These are phyloP conservation scores for Pinctada fucata DNA, from an alignment of 2,888 invertebrate genomes.

Conservation along the genomic window DNA sequence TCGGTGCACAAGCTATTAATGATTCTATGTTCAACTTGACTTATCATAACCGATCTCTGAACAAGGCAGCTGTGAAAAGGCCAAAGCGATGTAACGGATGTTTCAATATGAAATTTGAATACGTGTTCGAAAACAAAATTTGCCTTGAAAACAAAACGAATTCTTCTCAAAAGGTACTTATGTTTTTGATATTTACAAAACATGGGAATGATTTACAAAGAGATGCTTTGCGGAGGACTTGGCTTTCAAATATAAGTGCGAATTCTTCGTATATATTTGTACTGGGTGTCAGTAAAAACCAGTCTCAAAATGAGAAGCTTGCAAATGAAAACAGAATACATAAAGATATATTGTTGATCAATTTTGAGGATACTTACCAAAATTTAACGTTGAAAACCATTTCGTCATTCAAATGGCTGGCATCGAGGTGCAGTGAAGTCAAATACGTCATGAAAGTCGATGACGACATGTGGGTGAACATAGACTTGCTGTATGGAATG, in stretches of 20 bases:
- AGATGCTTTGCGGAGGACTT: conserved; percentile 34
- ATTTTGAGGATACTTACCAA: conserved; percentile 35
- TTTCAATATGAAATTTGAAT: conserved; percentile 24
- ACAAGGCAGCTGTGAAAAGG: not conserved
- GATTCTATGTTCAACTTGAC: not conserved
- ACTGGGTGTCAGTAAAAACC: conserved; percentile 11
- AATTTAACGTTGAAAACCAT: conserved; percentile 39
- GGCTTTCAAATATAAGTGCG: conserved; percentile 25
- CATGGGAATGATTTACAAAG: conserved; percentile 28
- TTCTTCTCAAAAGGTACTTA: not conserved
- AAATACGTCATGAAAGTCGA: conserved; percentile 39
- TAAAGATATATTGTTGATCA: conserved; percentile 32
- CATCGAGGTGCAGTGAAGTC: conserved; percentile 4
- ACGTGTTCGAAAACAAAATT: conserved; percentile 20
- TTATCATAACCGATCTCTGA: not conserved
- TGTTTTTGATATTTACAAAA: conserved; percentile 36
- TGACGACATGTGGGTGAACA: conserved; percentile 42
- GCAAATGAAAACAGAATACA: conserved; percentile 24
- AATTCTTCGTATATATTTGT: conserved; percentile 31
- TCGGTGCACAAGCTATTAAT: not conserved
- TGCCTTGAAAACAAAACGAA: conserved; percentile 1
- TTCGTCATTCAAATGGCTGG: conserved; percentile 34
- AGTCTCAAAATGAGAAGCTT: conserved; percentile 3
- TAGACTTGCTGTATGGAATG: conserved; percentile 12
- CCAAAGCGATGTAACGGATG: conserved; percentile 22